Base-by-base conservation (phyloP, 2,797 vertebrate genomes). In the Antennarius maculatus region DNA sequence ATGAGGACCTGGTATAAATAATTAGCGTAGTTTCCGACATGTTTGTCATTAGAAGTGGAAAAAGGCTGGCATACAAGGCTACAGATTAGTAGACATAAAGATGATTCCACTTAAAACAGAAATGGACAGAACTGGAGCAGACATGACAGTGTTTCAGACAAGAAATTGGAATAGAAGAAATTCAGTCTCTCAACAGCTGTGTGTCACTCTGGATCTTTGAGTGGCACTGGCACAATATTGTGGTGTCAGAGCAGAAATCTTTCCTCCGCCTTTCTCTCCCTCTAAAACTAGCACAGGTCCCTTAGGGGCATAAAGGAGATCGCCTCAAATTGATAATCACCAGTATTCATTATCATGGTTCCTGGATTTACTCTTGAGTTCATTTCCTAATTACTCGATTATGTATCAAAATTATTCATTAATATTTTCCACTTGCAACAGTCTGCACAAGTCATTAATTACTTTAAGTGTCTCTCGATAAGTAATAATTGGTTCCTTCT, bases 361-460 rank as follows among this genome's bases (percentile, higher is more conserved):
- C 91, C 88, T 89, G 79, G 86, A 88, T 92, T 92, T 90, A 90
- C 90, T 93, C 91, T 90, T 84, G 88, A 92, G 89, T 91, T 93
- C 86, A 92, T 92, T 89, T 91, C 86, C 88, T 92, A 94, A 94
- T 94, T 93, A 93, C 91, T 91, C 91, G 91, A 93, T 93, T 93
- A 92, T 89, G 89, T 90, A 91, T 92, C 76, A 88, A 92, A 91
- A 93, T 93, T 91, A 92, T 92, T 93, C 90, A 92, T 93, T 93
- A 93, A 92, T 88, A 85, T 88, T 92, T 88, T 86, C 83, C 79
- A 89, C 86, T 88, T 83, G 89, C 89, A 91, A 92, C 85, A 88
- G 87, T 91, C 92, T 92, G 88, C 81, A 73, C 81, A 89, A 89
- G 88, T 90, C 92, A 90, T 93, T 93, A 92, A 94, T 93, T 93